Conservation (phyloP, 2,888 invertebrate genomes). For the Patella caerulea region DNA sequence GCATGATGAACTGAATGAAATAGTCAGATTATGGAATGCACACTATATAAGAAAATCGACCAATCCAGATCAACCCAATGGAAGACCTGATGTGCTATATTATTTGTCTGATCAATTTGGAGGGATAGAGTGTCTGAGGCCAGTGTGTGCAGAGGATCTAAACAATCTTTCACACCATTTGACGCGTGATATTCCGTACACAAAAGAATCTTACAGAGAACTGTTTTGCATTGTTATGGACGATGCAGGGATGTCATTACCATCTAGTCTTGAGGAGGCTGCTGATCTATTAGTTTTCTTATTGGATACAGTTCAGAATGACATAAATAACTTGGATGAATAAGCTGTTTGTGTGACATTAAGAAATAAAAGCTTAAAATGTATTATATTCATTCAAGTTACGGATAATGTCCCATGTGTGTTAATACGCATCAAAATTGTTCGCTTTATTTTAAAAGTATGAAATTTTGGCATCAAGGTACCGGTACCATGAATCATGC, state of each 20-base stretch:
- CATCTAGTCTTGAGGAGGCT: not conserved
- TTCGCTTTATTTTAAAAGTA: too few relatives aligned
- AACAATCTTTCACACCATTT: not conserved
- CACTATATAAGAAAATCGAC: not conserved
- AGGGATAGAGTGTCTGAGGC: not conserved
- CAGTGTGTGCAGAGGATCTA: not conserved
- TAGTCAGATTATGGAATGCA: conserved; percentile 1
- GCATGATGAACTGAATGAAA: not conserved
- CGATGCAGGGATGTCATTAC: not conserved
- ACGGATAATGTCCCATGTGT: too few relatives aligned
- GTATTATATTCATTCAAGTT: too few relatives aligned
- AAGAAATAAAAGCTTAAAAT: too few relatives aligned
- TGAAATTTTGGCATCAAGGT: too few relatives aligned
- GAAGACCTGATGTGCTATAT: not conserved
- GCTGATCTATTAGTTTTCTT: not conserved
- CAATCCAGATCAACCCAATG: not conserved
- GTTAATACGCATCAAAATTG: too few relatives aligned
- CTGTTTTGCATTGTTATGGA: not conserved
- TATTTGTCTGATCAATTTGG: not conserved
- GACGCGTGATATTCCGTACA: not conserved
- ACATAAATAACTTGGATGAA: not conserved
- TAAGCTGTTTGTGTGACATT: not conserved
- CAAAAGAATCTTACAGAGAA: not conserved
- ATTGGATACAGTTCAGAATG: not conserved
- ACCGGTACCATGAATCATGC: too few relatives aligned